Base-by-base conservation (phyloP, 2,888 invertebrate species). In the Heliconius cydno region DNA sequence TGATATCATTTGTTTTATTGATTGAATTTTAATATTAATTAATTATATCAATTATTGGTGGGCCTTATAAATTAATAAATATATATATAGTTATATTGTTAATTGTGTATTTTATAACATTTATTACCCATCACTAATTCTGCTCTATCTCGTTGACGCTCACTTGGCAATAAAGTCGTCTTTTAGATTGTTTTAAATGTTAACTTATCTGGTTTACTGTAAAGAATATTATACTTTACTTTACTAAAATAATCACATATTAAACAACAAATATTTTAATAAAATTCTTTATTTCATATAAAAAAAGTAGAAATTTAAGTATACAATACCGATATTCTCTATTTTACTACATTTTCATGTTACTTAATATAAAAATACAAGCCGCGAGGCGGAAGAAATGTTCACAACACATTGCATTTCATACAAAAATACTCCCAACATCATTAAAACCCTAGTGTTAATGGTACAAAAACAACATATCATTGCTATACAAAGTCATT, bases 401-500 rank as follows among this genome's bases (percentile, higher is more conserved):
- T 60, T 75, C 65, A 75, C 60, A 66, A 73, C 70, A 70, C 70
- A 73, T 57, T 25, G 73, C 73, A 67, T 25, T 66, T 75, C 65
- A 28, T 75, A 75, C 46, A 75, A 75, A 73, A 75, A 75, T 75
- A 75, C 75, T 66, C 75, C 75, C 41, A 75, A 75, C 65, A 63
- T 75, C 75, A 3, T 65, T 75, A 41, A 22, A 75, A 46, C 22
- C 77, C 79, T 80, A 82, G 81, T 71, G 82, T 78, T 63, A 30
- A 76, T 76, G 72, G 80, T 75, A 81, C 72, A 78, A 76, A 79
- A 82, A 82, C 77, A 79, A 72, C 63, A 76, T 52, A 38, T 67
- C 65, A 79, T 77, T 79, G 57, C 77, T 81, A 79, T 81, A 82
- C 65, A 84, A 81, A 84, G 85, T 83, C 79, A 63, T 22, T 34